phyloP scores from a whole-genome alignment of 2,113 vertebrate species.

The Cairina moschata region DNA sequence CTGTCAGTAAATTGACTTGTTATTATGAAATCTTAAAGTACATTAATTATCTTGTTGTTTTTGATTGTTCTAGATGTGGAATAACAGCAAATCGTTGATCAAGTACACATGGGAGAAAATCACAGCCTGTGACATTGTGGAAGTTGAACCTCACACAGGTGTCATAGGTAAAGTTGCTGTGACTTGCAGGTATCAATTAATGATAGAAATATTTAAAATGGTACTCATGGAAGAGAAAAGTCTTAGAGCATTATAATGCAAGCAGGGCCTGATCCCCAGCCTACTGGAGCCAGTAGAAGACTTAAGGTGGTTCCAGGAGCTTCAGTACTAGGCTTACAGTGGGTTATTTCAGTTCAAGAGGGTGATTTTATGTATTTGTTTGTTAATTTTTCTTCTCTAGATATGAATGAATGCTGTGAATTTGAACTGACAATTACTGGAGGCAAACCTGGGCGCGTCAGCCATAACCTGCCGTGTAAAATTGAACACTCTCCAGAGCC shows the following conservation, averaged over 20 bases:
- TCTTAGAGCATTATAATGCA: background rate
- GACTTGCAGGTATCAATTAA: background rate
- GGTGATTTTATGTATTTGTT: background rate
- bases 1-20: background rate
- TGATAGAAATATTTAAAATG: background rate
- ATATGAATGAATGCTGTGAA: conserved; percentile 75
- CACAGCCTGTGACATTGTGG: conserved; percentile 75
- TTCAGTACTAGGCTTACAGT: background rate
- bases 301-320: background rate
- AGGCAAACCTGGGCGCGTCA: conserved; percentile 75
- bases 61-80: conserved; percentile 89
- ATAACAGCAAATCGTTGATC: conserved; percentile 87
- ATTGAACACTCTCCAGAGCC: conserved; percentile 76
- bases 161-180: conserved; percentile 76
- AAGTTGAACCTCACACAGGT: conserved; percentile 86
- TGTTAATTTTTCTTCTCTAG: conserved; percentile 68
- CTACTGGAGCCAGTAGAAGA: background rate
- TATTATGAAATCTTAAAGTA: background rate
- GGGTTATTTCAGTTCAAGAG: background rate
- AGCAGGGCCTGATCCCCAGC: background rate
- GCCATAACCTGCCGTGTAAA: conserved; percentile 78
- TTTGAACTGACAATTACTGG: conserved; percentile 84
- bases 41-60: background rate
- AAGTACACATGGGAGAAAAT: conserved; percentile 85
- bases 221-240: background rate